Evolutionary conservation across 2,113 vertebrate genomes (phyloP), one percentile per base, ranked within the genome.

Genomic region (Megaptera novaeangliae): DNA sequence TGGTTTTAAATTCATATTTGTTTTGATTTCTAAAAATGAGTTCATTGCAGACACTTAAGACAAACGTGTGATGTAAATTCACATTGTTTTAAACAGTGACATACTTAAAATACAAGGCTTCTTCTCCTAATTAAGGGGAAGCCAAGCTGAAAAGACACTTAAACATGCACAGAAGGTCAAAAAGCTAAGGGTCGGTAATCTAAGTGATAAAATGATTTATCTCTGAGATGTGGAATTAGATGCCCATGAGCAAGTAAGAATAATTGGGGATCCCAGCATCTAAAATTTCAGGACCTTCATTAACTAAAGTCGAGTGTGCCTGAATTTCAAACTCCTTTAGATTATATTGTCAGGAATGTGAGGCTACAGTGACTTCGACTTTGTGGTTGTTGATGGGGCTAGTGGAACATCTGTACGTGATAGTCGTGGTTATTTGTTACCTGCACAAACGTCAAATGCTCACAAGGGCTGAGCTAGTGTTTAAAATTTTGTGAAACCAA

Each of bases 11-110:
- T 97, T 97, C 83, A 75, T 97, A 96, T 97, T 97, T 97, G 94
- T 97, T 97, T 97, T 96, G 92, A 97, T 98, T 98, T 97, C 61
- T 95, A 93, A 97, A 97, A 95, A 92, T 91, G 92, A 96, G 77
- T 85, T 91, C 84, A 41, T 52, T 93, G 91, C 81, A 96, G 92
- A 94, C 91, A 92, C 95, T 96, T 93, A 68, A 97, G 94, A 96
- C 90, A 96, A 96, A 97, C 89, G 85, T 97, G 95, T 90, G 86
- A 97, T 97, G 39, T 91, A 95, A 97, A 97, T 94, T 97, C 97
- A 96, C 95, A 91, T 97, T 97, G 95, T 97, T 97, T 97, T 95
- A 97, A 98, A 97, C 95, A 98, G 91, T 96, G 97, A 91, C 77
- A 94, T 92, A 90, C 95, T 97, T 96, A 97, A 98, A 98, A 96